A percentile compares a stretch with the other conserved stretches of the same genome.
Evolutionary conservation across 64 coral and sea anemone species (phyloP).

Genomic region (Montipora foliosa): DNA sequence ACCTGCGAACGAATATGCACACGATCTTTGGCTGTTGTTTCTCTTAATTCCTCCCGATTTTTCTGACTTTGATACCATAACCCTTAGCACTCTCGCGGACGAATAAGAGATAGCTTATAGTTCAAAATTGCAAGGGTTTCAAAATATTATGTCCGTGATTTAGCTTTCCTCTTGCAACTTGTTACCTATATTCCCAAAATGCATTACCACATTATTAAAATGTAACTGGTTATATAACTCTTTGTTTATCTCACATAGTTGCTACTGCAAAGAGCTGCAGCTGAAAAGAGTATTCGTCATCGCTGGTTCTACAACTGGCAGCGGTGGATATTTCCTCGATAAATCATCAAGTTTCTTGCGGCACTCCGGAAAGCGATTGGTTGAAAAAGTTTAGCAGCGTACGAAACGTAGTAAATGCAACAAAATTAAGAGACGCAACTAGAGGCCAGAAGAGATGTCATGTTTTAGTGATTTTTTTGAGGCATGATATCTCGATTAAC

Average conservation of each 20-base stretch:
- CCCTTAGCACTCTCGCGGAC: too few species aligned
- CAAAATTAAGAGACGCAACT: background rate
- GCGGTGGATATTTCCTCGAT: slow-evolving; percentile 3
- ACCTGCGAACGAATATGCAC: too few species aligned
- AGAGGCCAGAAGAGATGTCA: too few species aligned
- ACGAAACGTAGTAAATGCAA: slow-evolving; percentile 12
- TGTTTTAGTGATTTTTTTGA: too few species aligned
- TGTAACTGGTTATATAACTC: background rate
- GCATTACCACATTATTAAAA: background rate
- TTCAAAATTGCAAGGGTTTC: too few species aligned
- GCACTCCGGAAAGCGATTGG: background rate
- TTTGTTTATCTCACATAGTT: background rate
- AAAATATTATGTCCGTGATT: background rate
- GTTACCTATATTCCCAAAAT: background rate
- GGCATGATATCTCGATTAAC: too few species aligned
- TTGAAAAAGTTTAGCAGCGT: slow-evolving; percentile 20
- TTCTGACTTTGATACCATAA: too few species aligned
- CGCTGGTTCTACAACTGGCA: slow-evolving; percentile 2
- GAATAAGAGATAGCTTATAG: too few species aligned
- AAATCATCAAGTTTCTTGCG: slow-evolving; percentile 38
- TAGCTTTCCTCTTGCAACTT: background rate
- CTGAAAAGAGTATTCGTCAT: slow-evolving; percentile 10
- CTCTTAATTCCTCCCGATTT: too few species aligned
- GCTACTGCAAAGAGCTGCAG: slow-evolving; percentile 26
- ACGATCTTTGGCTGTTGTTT: too few species aligned